These are phyloP conservation scores for Brachypodius melanocephalos DNA, from an alignment of 2,113 vertebrate species.

Conservation along the genomic window DNA sequence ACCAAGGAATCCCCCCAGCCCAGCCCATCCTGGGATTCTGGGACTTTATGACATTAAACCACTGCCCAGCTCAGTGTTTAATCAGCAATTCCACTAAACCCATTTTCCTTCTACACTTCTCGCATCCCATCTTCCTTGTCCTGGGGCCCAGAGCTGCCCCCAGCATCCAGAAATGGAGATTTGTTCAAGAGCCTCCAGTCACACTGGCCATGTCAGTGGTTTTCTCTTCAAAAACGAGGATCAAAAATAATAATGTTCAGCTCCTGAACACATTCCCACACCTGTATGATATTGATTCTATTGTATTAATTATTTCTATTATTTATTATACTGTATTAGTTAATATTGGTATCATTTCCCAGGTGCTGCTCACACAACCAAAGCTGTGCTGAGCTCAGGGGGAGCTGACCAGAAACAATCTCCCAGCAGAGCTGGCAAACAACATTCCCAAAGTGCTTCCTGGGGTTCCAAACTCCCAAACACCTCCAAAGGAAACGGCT, in stretches of 20 bases:
- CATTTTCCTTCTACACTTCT: not conserved
- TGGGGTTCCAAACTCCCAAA: not conserved
- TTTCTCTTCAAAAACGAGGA: not conserved
- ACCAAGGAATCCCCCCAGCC: fast-evolving
- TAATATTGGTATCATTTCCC: too few species aligned
- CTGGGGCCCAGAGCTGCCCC: not conserved
- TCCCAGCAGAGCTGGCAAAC: not conserved
- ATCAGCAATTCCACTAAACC: not conserved
- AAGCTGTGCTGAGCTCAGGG: not conserved
- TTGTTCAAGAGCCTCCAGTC: not conserved
- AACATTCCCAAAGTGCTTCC: not conserved
- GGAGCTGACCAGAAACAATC: not conserved
- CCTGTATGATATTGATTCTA: fast-evolving
- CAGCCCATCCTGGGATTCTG: not conserved
- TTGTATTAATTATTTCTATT: not conserved
- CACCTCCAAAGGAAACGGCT: not conserved
- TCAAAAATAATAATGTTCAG: not conserved
- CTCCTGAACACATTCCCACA: not conserved
- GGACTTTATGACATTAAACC: not conserved
- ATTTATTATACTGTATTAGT: not conserved
- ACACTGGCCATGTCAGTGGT: fast-evolving
- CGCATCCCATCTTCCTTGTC: too few species aligned
- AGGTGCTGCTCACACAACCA: not conserved
- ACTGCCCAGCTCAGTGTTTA: not conserved
- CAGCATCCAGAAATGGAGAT: not conserved